Evolutionary conservation across 2,797 vertebrate species (phyloP), one percentile per base, ranked within the genome.

Genomic region (Falco berigora): DNA sequence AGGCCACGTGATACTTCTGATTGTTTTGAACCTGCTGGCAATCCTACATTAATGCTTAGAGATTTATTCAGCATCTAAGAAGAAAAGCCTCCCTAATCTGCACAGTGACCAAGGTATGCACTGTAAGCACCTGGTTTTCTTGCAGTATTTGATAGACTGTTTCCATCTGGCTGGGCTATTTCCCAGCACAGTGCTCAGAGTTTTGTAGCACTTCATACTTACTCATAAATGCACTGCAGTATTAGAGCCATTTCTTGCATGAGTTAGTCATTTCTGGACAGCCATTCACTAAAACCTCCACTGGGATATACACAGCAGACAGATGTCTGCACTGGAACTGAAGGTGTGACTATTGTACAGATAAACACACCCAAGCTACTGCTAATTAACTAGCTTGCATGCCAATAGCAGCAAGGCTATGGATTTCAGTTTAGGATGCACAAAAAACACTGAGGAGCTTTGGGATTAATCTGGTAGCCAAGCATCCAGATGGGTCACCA

Each of bases 401-500:
- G 71, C 27, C 81, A 88, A 66, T 2, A 62, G 27, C 24, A 40
- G n/a, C 15, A 44, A 69, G 87, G 40, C 50, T 53, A 8, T 5
- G 14, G 30, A 27, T 46, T 80, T 19, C 42, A 61, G 32, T 28
- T 69, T 40, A 22, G 25, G 34, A 17, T 75, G 15, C 42, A 53
- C 21, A 40, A 40, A 40, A 56, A 28, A 8, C 40, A n/a, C 30
- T 0, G 8, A 73, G 63, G 36, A 73, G 42, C 64, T 85, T 61
- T 53, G 50, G 36, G 75, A 62, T 42, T 32, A 27, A 55, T 16
- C 42, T 62, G 21, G 42, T 32, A 71, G 40, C 9, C 69, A 68
- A 18, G 23, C 16, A 6, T 4, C n/a, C 11, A 56, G 56, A n/a
- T 11, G 34, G 1, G 3, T 27, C 42, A 53, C n/a, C 0, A 0